These are phyloP conservation scores for Teleiodes luculella DNA, from an alignment of 2,888 invertebrate genomes.

Conservation along the genomic window DNA sequence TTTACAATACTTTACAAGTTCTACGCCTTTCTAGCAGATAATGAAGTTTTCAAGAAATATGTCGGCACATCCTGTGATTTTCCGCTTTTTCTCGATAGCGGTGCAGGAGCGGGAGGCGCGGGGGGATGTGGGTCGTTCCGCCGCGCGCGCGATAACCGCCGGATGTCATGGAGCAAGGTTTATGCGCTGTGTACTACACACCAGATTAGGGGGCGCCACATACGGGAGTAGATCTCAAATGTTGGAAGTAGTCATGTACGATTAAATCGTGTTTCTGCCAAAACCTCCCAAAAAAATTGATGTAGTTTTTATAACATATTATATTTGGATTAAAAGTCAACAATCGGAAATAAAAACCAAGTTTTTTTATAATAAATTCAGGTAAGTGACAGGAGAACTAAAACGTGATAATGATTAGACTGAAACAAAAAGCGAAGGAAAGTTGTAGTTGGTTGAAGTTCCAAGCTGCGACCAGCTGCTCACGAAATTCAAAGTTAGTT, in stretches of 20 bases:
- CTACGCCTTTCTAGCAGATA: background rate
- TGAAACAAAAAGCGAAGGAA: background rate
- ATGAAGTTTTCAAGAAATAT: slow-evolving; percentile 4
- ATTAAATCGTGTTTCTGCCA: too few relatives aligned
- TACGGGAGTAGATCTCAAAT: background rate
- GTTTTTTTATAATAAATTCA: too few relatives aligned
- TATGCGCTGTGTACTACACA: slow-evolving; percentile 15
- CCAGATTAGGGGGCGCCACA: slow-evolving; percentile 46
- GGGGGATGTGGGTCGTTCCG: slow-evolving; percentile 13
- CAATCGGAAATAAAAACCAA: too few relatives aligned
- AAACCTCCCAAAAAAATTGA: too few relatives aligned
- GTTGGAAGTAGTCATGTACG: background rate
- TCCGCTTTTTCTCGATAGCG: slow-evolving; percentile 11
- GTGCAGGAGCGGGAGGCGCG: slow-evolving; percentile 12
- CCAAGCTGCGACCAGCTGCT: background rate
- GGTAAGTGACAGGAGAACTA: too few relatives aligned
- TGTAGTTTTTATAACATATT: too few relatives aligned
- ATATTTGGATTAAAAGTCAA: too few relatives aligned
- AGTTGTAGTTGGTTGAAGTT: background rate
- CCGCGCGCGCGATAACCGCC: slow-evolving; percentile 48
- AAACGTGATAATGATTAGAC: background rate
- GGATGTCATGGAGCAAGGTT: slow-evolving; percentile 32
- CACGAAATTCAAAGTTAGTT: slow-evolving; percentile 2
- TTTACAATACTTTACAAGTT: too few relatives aligned
- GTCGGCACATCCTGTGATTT: slow-evolving; percentile 4